Evolutionary conservation across 1,140 invertebrate species (phyloP).

Genomic region (Diploscapter pachys): DNA sequence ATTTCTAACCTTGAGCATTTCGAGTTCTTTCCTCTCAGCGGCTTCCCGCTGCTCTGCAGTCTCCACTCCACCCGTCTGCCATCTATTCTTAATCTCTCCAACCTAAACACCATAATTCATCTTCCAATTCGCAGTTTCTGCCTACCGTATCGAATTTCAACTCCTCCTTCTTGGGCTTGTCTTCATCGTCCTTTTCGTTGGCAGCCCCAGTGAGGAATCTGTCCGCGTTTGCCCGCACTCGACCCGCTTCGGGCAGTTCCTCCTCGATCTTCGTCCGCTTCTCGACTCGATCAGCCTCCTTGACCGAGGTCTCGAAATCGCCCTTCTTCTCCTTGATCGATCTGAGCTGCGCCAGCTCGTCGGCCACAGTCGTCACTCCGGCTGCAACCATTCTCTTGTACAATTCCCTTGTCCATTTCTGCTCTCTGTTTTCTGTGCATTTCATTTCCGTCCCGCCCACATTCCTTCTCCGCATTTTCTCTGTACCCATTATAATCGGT

Average conservation of each 20-base stretch:
- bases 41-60: conserved; percentile 48
- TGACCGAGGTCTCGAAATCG: conserved; percentile 48
- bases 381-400: conserved; percentile 27
- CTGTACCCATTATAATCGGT: too few species aligned
- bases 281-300: conserved; percentile 42
- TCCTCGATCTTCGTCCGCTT: conserved; percentile 37
- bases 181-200: conserved; percentile 42
- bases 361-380: conserved; percentile 42
- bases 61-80: conserved; percentile 58
- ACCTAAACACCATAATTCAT: conserved; percentile 32
- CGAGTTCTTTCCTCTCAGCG: conserved; percentile 47
- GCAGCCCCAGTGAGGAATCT: conserved; percentile 42
- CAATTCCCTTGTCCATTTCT: neutral
- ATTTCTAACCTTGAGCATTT: conserved; percentile 45
- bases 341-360: conserved; percentile 47
- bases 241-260: conserved; percentile 37
- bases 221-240: conserved; percentile 44
- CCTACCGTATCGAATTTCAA: conserved; percentile 37
- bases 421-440: neutral
- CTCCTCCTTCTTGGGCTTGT: conserved; percentile 38
- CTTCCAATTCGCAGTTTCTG: neutral
- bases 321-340: conserved; percentile 52
- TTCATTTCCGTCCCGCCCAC: too few species aligned
- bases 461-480: too few species aligned
- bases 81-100: conserved; percentile 56